A percentile compares a stretch with the other conserved stretches of the same genome.
These are phyloP conservation scores for Zaprionus ornatus DNA, from an alignment of 1,140 invertebrate genomes.

Conservation along the genomic window DNA sequence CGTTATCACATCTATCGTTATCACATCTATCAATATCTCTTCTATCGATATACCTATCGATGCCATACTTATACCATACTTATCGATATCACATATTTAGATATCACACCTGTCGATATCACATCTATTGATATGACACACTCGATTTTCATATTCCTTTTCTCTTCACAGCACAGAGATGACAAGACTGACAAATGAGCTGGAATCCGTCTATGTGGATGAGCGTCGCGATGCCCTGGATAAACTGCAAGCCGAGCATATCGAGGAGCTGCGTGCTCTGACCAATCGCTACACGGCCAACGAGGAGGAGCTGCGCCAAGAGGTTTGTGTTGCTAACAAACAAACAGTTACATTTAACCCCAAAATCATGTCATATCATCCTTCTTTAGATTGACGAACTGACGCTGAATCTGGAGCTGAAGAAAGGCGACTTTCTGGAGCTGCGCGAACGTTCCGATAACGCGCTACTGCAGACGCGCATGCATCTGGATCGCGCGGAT, in stretches of 20 bases:
- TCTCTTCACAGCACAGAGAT: conserved; percentile 84
- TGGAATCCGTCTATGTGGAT: conserved; percentile 86
- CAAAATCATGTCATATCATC: too few relatives aligned
- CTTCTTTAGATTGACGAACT: conserved; percentile 85
- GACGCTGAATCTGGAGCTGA: conserved; percentile 85
- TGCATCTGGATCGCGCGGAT: conserved; percentile 83
- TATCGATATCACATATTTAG: too few relatives aligned
- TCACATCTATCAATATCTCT: too few relatives aligned
- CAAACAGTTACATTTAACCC: too few relatives aligned
- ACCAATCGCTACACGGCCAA: conserved; percentile 86
- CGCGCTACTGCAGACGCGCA: conserved; percentile 77
- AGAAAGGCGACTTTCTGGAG: conserved; percentile 84
- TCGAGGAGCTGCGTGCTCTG: conserved; percentile 84
- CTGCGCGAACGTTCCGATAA: conserved; percentile 78
- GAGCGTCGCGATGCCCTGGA: conserved; percentile 86
- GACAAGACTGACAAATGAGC: conserved; percentile 86
- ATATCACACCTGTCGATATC: too few relatives aligned
- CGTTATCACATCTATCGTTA: too few relatives aligned
- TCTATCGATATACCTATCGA: too few relatives aligned
- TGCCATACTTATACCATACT: too few relatives aligned
- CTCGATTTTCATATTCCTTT: too few relatives aligned
- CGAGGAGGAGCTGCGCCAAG: conserved; percentile 85
- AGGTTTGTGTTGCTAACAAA: conserved; percentile 76
- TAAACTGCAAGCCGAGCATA: conserved; percentile 84
- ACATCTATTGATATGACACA: too few relatives aligned